These are phyloP conservation scores for Thaumetopoea pityocampa DNA, from an alignment of 1,140 invertebrate genomes.

Conservation along the genomic window DNA sequence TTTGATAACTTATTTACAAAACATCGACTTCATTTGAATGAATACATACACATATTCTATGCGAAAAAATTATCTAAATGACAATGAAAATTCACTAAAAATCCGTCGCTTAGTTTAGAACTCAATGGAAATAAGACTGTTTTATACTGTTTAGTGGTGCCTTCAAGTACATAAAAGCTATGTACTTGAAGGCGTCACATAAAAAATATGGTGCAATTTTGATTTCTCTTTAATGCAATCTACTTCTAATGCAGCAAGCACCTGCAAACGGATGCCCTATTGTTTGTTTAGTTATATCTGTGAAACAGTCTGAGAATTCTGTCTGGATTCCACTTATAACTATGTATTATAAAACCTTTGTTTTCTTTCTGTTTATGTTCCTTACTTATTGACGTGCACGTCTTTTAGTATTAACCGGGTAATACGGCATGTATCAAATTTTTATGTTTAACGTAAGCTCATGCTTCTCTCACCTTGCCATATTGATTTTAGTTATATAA, in stretches of 20 bases:
- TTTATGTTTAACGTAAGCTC: conserved; percentile 57
- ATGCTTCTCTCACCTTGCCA: conserved; percentile 43
- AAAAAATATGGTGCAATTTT: conserved; percentile 15
- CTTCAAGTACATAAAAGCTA: no score
- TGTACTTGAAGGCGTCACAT: no score
- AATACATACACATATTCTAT: no score
- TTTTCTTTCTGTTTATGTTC: not conserved
- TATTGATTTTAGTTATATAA: conserved; percentile 76
- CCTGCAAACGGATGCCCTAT: conserved; percentile 60
- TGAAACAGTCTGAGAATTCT: conserved; percentile 47
- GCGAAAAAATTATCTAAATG: no score
- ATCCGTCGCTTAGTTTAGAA: no score
- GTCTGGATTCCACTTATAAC: conserved; percentile 25
- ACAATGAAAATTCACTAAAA: no score
- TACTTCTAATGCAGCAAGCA: conserved; percentile 53
- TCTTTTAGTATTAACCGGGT: conserved; percentile 1
- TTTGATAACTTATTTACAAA: no score
- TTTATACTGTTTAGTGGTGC: no score
- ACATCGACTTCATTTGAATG: no score
- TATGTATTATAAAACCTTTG: conserved; percentile 1
- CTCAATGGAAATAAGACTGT: no score
- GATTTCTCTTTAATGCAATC: conserved; percentile 25
- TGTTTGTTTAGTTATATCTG: conserved; percentile 44
- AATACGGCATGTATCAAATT: conserved; percentile 39
- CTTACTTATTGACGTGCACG: not conserved